Conservation (phyloP, 2,113 vertebrate genomes). For the Anas platyrhynchos region DNA sequence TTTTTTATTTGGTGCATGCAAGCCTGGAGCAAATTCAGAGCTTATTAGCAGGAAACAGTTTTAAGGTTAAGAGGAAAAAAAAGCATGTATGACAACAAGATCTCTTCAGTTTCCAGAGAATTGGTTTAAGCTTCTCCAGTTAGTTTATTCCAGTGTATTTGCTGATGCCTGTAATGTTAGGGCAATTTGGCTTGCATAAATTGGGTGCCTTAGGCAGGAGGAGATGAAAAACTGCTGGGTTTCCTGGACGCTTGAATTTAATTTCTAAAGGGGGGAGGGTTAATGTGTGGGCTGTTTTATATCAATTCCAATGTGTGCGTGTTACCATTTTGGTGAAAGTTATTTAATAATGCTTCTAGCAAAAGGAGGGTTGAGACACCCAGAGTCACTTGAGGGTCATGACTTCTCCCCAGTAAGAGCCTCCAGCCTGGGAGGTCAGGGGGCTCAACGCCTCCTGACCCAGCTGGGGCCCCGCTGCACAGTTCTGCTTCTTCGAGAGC, state of each 20-base stretch:
- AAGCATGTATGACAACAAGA: not conserved
- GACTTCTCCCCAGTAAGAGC: not conserved
- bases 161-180: not conserved
- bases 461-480: not conserved
- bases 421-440: not conserved
- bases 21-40: not conserved
- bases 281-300: not conserved
- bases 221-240: not conserved
- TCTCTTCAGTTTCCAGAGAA: not conserved
- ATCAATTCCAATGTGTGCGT: not conserved
- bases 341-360: not conserved
- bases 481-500: not conserved
- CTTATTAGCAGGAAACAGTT: not conserved
- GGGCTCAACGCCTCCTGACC: not conserved
- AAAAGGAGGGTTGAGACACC: not conserved
- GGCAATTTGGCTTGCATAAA: not conserved
- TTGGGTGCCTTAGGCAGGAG: not conserved
- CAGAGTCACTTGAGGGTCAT: not conserved
- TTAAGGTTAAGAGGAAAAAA: not conserved
- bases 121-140: not conserved
- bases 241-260: not conserved
- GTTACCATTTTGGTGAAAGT: not conserved
- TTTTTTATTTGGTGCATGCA: not conserved
- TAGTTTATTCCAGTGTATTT: not conserved
- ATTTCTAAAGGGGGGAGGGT: not conserved